Base-by-base conservation (phyloP, 1,140 invertebrate genomes). In the Drosophila nasuta region DNA sequence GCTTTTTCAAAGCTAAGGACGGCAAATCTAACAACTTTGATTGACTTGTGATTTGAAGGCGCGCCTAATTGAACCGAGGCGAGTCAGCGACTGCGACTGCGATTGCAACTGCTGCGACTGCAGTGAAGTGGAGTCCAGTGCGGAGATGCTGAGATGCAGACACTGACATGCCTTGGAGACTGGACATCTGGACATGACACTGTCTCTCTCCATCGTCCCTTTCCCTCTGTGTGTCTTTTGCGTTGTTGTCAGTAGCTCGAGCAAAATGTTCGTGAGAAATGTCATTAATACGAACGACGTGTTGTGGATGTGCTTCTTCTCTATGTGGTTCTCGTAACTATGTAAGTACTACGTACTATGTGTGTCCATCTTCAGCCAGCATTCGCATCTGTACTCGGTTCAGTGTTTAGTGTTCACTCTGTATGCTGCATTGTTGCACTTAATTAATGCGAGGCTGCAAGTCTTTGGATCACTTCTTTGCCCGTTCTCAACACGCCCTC, bases 11-110 rank as follows among this genome's bases (percentile, higher is more conserved):
- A 83, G 43, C 49, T 64, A 33, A 62, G 70, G 74, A 82, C 83
- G 80, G 80, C 83, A 80, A 87, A 87, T 87, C 83, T 87, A 87
- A 88, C 80, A 80, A 88, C 80, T 87, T 87, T 87, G 83, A 87
- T 87, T 87, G 83, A 87, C 83, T 87, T 87, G 83, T 87, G 83
- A 87, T 87, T 87, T 87, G 83, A 88, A 87, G 83, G 83, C 83
- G 83, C 80, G 80, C 83, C 83, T 88, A 87, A 87, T 87, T 87
- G 83, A 88, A 87, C 83, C 82, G 76, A 87, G 72, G 63, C 81
- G 49, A 75, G 58, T 51, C 56, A 54, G 63, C 60, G 38, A 11
- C 35, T 38, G 35, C 35, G 35, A 38, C 10, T 38, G 35, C 35
- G 35, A 38, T 3, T 38, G 35, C 35, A 2, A 8, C 6, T 33